These are phyloP conservation scores for Epirrhoe alternata DNA, from an alignment of 2,888 invertebrate species.

Conservation along the genomic window DNA sequence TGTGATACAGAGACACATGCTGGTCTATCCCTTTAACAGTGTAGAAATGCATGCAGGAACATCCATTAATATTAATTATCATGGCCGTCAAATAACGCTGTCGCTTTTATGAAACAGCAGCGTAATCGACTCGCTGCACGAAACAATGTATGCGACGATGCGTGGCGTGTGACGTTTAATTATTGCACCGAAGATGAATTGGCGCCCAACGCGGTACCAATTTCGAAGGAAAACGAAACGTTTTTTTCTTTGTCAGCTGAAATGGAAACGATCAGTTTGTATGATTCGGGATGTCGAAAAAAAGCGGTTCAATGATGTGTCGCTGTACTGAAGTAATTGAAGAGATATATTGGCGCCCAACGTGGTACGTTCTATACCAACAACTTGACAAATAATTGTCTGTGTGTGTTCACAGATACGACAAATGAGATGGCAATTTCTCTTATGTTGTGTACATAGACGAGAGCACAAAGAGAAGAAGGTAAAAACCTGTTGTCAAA, in stretches of 20 bases:
- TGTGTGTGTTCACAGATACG: background rate
- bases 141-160: conserved; percentile 38
- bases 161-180: conserved; percentile 43
- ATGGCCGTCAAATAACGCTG: background rate
- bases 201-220: conserved; percentile 30
- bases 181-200: conserved; percentile 39
- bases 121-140: conserved; percentile 22
- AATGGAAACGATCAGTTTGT: conserved; percentile 11
- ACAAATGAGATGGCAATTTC: too few species aligned
- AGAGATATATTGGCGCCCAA: background rate
- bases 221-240: conserved; percentile 15
- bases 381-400: background rate
- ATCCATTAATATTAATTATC: background rate
- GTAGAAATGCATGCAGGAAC: too few species aligned
- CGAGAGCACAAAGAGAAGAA: too few species aligned
- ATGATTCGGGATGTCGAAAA: background rate
- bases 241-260: conserved; percentile 16
- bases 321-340: background rate
- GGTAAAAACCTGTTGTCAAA: too few species aligned
- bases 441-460: too few species aligned
- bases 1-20: too few species aligned
- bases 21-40: too few species aligned
- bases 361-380: background rate
- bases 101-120: background rate
- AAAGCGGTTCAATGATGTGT: background rate